Evolutionary conservation across 2,797 vertebrate species (phyloP).

Genomic region (Sebastes cheni): DNA sequence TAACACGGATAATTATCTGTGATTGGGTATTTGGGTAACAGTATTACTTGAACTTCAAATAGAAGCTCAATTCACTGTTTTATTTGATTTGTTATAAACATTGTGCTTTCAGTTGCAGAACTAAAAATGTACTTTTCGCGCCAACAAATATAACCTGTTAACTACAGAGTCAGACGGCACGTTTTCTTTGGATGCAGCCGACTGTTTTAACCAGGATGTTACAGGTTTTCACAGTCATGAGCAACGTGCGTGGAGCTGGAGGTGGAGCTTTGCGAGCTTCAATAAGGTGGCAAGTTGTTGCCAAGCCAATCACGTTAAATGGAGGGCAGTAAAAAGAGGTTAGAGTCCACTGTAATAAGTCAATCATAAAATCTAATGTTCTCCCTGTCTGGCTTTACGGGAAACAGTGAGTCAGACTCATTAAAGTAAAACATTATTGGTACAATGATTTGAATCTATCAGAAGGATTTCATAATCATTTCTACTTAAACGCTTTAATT

Average conservation of each 20-base stretch:
- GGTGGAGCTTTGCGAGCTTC: slow-evolving; percentile 7
- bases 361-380: slow-evolving; percentile 64
- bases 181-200: neutral
- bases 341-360: slow-evolving; percentile 65
- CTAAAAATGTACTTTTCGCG: neutral
- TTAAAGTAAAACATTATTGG: slow-evolving; percentile 28
- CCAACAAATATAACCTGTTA: neutral
- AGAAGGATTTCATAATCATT: neutral
- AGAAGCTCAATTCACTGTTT: neutral
- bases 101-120: neutral
- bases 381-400: slow-evolving; percentile 7
- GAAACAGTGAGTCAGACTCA: slow-evolving; percentile 46
- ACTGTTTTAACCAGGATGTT: slow-evolving; percentile 3
- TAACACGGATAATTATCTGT: neutral
- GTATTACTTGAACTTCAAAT: neutral
- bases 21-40: neutral
- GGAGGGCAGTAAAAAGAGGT: slow-evolving; percentile 52
- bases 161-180: neutral
- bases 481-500: slow-evolving; percentile 10
- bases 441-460: slow-evolving; percentile 13
- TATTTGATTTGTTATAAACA: neutral
- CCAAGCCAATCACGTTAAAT: slow-evolving; percentile 46
- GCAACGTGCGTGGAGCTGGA: neutral
- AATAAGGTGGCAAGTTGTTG: slow-evolving; percentile 34
- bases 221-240: slow-evolving; percentile 19